phyloP scores from a whole-genome alignment of 1,140 invertebrate species.

The Glossosoma conforme region DNA sequence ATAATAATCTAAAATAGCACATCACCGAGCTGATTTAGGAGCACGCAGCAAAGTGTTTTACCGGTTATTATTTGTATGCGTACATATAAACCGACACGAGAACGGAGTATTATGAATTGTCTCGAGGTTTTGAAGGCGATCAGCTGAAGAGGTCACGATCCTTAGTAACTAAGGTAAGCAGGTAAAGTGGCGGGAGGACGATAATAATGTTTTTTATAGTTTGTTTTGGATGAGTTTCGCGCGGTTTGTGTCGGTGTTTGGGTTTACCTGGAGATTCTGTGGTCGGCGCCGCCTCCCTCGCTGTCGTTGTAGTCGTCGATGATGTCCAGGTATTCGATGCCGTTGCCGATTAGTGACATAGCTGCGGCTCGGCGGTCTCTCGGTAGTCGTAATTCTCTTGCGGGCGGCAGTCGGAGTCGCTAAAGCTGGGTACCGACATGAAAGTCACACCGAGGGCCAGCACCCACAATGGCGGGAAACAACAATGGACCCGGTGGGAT shows the following conservation, averaged over 20 bases:
- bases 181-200: background rate
- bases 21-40: no score
- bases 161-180: background rate
- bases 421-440: constrained; percentile 16
- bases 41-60: no score
- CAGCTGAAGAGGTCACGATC: no score
- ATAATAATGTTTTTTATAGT: no score
- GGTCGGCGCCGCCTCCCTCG: constrained; percentile 49
- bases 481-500: constrained; percentile 51
- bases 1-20: no score
- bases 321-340: constrained; percentile 49
- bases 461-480: constrained; percentile 52
- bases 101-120: no score
- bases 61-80: no score
- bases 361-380: constrained; percentile 33
- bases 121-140: background rate
- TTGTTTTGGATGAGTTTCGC: no score
- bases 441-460: constrained; percentile 33
- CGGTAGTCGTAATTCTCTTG: constrained; percentile 22
- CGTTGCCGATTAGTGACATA: constrained; percentile 51
- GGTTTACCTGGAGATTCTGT: constrained; percentile 49
- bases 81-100: no score
- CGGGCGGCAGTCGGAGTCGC: constrained; percentile 15
- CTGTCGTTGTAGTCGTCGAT: constrained; percentile 50
- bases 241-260: no score